Conservation (phyloP, 2,113 vertebrate species). For the Talpa occidentalis region DNA sequence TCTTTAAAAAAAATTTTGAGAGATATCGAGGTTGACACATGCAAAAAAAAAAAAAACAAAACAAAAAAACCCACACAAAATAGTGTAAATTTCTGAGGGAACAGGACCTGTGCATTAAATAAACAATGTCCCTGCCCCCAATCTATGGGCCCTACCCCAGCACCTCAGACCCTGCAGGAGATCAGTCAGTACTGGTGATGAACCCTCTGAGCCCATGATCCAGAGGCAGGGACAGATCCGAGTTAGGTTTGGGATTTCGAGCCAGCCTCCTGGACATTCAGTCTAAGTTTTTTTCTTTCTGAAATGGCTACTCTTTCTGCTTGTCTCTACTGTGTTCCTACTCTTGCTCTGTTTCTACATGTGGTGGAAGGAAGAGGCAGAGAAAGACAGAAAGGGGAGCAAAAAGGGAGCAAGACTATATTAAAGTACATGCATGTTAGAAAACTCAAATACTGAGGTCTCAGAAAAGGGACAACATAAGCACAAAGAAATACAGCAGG, state of each 20-base stretch:
- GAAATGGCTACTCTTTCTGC: slow-evolving; percentile 5
- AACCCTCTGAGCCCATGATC: neutral
- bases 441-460: neutral
- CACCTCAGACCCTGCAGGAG: neutral
- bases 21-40: too few relatives aligned
- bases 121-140: neutral
- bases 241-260: neutral
- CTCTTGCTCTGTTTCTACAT: slow-evolving; percentile 51
- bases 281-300: neutral
- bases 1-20: too few relatives aligned
- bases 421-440: slow-evolving; percentile 43
- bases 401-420: slow-evolving; percentile 53
- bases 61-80: too few relatives aligned
- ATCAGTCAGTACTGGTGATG: neutral
- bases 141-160: neutral
- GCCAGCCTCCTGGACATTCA: neutral
- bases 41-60: too few relatives aligned
- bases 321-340: neutral
- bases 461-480: neutral
- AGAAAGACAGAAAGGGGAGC: slow-evolving; percentile 9
- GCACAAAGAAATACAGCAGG: neutral
- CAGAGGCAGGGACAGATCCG: neutral
- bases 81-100: slow-evolving; percentile 20
- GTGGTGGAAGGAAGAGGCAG: neutral
- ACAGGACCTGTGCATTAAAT: neutral